These are phyloP conservation scores for Notolabrus celidotus DNA, from an alignment of 2,797 vertebrate genomes.

Conservation along the genomic window DNA sequence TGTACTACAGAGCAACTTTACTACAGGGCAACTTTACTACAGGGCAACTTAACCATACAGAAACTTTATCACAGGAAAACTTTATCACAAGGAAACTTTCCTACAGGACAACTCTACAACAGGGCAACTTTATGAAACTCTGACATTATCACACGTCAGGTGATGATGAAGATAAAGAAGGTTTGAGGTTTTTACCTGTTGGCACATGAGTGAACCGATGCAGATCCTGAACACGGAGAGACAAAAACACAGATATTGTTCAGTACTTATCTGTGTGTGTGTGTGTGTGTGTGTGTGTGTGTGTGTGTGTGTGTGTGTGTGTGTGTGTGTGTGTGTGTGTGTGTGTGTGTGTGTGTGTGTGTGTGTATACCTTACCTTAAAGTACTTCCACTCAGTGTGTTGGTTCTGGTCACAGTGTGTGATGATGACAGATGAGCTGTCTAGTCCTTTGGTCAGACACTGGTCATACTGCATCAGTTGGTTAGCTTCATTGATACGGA, in stretches of 20 bases:
- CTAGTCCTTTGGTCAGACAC: slow-evolving; percentile 91
- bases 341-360: slow-evolving; percentile 4
- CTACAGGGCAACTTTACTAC: too few species aligned
- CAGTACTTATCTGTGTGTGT: background rate
- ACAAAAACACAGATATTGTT: background rate
- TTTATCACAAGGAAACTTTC: too few species aligned
- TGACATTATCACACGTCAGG: too few species aligned
- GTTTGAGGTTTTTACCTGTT: slow-evolving; percentile 76
- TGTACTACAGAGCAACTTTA: too few species aligned
- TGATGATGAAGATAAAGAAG: slow-evolving; percentile 16
- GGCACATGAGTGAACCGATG: slow-evolving; percentile 92
- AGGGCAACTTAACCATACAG: too few species aligned
- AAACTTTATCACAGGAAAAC: too few species aligned
- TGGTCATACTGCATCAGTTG: slow-evolving; percentile 99
- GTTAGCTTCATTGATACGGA: slow-evolving; percentile 96
- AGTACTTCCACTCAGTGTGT: slow-evolving; percentile 95
- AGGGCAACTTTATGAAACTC: too few species aligned
- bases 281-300: slow-evolving; percentile 4
- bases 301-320: background rate
- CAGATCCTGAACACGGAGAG: slow-evolving; percentile 84
- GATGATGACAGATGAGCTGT: slow-evolving; percentile 91
- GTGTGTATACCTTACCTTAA: slow-evolving; percentile 88
- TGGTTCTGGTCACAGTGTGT: slow-evolving; percentile 95
- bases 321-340: slow-evolving; percentile 2
- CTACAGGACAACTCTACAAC: too few species aligned